These are phyloP conservation scores for Trichomalopsis sarcophagae DNA, from an alignment of 1,140 invertebrate genomes.

Conservation along the genomic window DNA sequence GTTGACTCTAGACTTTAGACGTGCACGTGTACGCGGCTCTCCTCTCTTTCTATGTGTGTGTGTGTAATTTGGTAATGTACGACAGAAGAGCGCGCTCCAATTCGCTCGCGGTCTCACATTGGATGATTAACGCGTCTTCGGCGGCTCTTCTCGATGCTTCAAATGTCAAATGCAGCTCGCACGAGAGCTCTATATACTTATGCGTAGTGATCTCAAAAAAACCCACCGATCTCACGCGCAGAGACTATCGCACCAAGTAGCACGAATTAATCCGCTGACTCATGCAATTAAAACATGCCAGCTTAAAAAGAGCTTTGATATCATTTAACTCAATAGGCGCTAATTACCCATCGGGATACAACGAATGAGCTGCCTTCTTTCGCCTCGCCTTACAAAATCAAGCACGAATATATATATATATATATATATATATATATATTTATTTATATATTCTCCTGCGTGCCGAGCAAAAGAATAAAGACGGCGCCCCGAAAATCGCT, in stretches of 20 bases:
- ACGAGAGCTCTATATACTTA: no score
- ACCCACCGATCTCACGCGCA: not conserved
- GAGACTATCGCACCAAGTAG: not conserved
- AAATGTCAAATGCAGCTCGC: no score
- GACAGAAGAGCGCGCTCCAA: not conserved
- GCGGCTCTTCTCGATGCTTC: no score
- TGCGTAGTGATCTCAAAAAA: not conserved
- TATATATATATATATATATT: no score
- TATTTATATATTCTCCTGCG: no score
- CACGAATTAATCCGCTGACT: not conserved
- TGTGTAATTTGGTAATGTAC: not conserved
- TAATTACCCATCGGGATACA: not conserved
- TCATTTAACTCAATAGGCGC: conserved; percentile 26
- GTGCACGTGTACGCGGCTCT: not conserved
- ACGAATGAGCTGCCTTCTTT: no score
- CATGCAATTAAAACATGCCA: conserved; percentile 15
- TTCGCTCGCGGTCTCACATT: not conserved
- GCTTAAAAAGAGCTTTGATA: conserved; percentile 5
- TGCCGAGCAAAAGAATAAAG: no score
- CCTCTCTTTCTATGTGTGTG: not conserved
- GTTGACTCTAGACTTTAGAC: not conserved
- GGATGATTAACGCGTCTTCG: not conserved
- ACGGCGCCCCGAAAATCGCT: not conserved
- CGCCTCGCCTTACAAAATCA: no score
- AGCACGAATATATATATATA: no score